phyloP scores from a whole-genome alignment of 92 coral and sea anemone genomes.

The Scolanthus callimorphus region DNA sequence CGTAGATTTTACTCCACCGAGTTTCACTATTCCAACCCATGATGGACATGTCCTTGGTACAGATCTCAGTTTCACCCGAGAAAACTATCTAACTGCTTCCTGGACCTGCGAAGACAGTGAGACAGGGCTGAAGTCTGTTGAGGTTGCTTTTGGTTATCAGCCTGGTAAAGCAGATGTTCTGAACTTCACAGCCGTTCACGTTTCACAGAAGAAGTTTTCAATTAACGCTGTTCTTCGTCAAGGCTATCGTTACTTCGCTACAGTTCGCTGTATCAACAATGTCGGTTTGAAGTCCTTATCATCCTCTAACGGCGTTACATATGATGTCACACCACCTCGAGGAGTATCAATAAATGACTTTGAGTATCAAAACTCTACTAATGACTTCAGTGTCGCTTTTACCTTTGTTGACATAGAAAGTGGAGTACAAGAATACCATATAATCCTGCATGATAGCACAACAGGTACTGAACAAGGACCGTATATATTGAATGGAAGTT shows the following conservation, averaged over 20 bases:
- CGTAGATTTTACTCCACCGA: constrained; percentile 84
- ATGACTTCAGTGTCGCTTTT: constrained; percentile 38
- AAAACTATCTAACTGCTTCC: constrained; percentile 30
- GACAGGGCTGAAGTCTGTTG: constrained; percentile 50
- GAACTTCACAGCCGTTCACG: constrained; percentile 40
- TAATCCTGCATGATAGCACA: constrained; percentile 19
- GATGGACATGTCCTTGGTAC: constrained; percentile 55
- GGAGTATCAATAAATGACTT: constrained; percentile 47
- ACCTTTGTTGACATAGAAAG: constrained; percentile 82
- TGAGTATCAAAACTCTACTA: constrained; percentile 48
- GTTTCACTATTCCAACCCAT: constrained; percentile 44
- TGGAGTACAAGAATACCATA: constrained; percentile 38
- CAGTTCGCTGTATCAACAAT: constrained; percentile 74
- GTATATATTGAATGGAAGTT: constrained; percentile 26
- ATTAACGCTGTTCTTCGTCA: constrained; percentile 27
- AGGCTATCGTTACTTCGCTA: constrained; percentile 88
- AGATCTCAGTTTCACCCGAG: constrained; percentile 39
- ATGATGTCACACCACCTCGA: constrained; percentile 77
- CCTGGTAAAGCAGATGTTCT: constrained; percentile 78
- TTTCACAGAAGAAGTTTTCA: constrained; percentile 36
- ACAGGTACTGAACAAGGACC: constrained; percentile 47
- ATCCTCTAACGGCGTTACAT: constrained; percentile 71
- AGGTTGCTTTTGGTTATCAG: constrained; percentile 83
- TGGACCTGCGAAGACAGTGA: constrained; percentile 84
- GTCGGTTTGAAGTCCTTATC: constrained; percentile 69